Base-by-base conservation (phyloP, 1,140 invertebrate genomes). In the Cataglyphis hispanica region DNA sequence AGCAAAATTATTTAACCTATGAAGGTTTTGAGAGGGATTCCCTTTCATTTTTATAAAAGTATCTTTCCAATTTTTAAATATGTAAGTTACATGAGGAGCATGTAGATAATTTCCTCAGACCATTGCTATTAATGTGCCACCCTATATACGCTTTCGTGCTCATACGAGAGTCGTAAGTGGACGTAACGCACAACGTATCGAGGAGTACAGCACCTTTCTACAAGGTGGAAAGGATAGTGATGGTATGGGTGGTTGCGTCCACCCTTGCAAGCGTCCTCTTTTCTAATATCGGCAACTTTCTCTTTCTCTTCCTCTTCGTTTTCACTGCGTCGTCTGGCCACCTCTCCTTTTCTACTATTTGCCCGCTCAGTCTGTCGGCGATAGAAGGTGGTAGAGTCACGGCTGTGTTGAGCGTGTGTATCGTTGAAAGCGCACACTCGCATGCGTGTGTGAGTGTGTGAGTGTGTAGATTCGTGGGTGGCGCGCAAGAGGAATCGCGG, bases 361-460 rank as follows among this genome's bases (percentile, higher is more conserved):
- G 87, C 76, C 64, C 84, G 64, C 60, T 77, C 85, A 64, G 37
- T 85, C 81, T 75, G 37, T 31, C 22, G 88, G 86, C 86, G 85
- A 90, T 90, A 90, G 86, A 90, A 90, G 86, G 86, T 86, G 88
- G 83, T 86, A 67, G 83, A 89, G 88, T 89, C 85, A 75, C 75
- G 88, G 58, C 34, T 56, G 43, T 58, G 76, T 75, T 87, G 64
- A 43, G 31, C 84, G 85, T 43, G 75, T 75, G 86, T 34, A 63
- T 16, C 74, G 76, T 31, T 66, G 61, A 78, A 77, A 66, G 11
- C 66, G 74, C 31, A 84, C 56, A 31, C 84, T 76, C 80, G 75
- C 70, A 84, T 63, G 70, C 22, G 22, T 22, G 34, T 27, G 8
- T 13, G n/a, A 7, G 37, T 2, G n/a, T 25, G n/a, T 27, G n/a